Conservation (phyloP, 2,888 invertebrate species). For the Nomada fabriciana region DNA sequence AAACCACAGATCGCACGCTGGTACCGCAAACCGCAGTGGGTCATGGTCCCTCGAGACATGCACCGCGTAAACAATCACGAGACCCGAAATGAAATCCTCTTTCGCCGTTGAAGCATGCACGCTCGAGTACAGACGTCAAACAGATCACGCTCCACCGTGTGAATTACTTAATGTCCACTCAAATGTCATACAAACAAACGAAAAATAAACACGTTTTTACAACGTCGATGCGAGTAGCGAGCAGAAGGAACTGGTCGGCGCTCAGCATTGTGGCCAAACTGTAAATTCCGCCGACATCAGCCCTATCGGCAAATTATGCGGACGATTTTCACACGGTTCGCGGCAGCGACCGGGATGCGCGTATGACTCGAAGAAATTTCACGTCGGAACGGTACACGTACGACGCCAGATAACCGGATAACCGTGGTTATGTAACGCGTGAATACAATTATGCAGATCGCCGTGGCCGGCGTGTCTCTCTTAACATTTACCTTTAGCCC, state of each 20-base stretch:
- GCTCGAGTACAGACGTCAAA: background rate
- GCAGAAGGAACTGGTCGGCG: background rate
- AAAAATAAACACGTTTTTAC: background rate
- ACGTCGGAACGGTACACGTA: constrained; percentile 60
- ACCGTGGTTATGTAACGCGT: constrained; percentile 74
- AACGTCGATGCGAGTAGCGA: background rate
- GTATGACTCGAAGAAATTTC: constrained; percentile 55
- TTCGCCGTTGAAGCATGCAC: background rate
- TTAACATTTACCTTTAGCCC: constrained; percentile 79
- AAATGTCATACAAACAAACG: background rate
- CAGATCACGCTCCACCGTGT: background rate
- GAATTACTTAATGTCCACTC: constrained; percentile 2
- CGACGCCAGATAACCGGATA: constrained; percentile 72
- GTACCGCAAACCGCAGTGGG: constrained; percentile 10
- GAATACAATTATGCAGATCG: constrained; percentile 79
- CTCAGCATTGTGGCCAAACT: constrained; percentile 11
- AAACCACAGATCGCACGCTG: background rate
- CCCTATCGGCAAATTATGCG: constrained; percentile 49
- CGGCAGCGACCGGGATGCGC: constrained; percentile 44
- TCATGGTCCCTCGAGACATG: background rate
- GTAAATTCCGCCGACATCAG: constrained; percentile 5
- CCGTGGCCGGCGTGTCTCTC: constrained; percentile 54
- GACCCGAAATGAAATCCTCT: background rate
- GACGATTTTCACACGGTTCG: constrained; percentile 57
- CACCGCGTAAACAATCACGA: background rate